phyloP scores from a whole-genome alignment of 2,113 vertebrate genomes.

The Microtus montanus region DNA sequence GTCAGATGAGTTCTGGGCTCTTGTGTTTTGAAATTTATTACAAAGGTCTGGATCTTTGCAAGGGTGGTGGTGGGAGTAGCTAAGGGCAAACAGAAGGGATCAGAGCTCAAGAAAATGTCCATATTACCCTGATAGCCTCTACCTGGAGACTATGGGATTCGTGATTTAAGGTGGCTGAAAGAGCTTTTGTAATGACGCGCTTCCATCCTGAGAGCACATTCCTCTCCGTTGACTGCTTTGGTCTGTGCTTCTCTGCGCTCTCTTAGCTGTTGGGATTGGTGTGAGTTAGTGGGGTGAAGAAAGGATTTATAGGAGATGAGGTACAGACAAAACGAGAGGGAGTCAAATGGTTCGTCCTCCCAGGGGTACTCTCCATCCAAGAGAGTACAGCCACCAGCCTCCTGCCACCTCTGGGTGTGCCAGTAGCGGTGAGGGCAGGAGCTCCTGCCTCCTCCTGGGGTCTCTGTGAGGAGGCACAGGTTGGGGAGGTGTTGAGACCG shows the following conservation, averaged over 20 bases:
- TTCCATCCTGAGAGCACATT: constrained; percentile 47
- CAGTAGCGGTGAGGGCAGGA: not conserved
- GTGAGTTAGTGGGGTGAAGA: constrained; percentile 51
- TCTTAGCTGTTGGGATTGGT: constrained; percentile 46
- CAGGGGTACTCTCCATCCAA: not conserved
- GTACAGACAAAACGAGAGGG: constrained; percentile 52
- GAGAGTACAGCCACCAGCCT: not conserved
- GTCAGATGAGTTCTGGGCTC: constrained; percentile 38
- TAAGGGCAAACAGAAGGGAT: not conserved
- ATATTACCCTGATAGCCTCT: constrained; percentile 49
- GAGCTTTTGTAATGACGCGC: not conserved
- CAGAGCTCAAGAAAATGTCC: constrained; percentile 41
- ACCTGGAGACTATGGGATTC: not conserved
- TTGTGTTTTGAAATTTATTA: constrained; percentile 51
- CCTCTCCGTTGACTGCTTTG: constrained; percentile 48
- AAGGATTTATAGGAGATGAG: constrained; percentile 63
- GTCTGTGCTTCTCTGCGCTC: not conserved
- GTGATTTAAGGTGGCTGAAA: not conserved
- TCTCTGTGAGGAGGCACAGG: not conserved
- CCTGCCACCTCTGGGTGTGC: not conserved
- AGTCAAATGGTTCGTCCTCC: not conserved
- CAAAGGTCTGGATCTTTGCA: constrained; percentile 20
- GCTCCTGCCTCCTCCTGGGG: not conserved
- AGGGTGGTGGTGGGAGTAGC: not conserved
- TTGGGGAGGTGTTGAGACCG: not conserved